Conservation (phyloP, 2,888 invertebrate genomes). For the Homarus gammarus region DNA sequence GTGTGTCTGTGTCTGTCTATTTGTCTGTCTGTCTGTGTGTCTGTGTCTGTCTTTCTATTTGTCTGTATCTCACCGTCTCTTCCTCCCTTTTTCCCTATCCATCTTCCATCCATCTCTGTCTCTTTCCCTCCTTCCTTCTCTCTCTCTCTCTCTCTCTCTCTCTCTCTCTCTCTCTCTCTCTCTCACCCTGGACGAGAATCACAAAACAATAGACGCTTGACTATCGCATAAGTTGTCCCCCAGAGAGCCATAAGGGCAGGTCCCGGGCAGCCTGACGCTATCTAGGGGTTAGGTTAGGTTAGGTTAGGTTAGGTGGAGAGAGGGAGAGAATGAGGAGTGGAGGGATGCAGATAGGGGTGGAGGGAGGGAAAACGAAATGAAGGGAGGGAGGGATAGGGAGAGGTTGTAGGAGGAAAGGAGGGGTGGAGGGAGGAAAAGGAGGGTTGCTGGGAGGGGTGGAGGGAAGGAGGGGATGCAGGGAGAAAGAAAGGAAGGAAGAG, state of each 20-base stretch:
- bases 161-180: conserved; percentile 15
- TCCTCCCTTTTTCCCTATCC: not conserved
- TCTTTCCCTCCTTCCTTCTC: not conserved
- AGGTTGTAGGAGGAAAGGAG: not conserved
- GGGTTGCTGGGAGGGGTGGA: not conserved
- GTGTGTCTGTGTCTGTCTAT: not conserved
- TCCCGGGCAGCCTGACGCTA: too few relatives aligned
- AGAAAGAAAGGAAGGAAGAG: not conserved
- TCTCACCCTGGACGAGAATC: too few relatives aligned
- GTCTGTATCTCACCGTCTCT: not conserved
- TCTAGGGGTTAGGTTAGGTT: too few relatives aligned
- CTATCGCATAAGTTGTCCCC: too few relatives aligned
- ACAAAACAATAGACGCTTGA: too few relatives aligned
- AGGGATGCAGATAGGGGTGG: not conserved
- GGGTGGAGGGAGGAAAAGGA: not conserved
- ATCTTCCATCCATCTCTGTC: too few relatives aligned
- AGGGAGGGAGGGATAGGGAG: not conserved
- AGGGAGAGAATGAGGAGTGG: too few relatives aligned
- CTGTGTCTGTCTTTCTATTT: not conserved
- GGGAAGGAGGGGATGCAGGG: not conserved
- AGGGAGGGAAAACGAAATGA: not conserved
- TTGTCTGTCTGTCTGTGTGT: not conserved
- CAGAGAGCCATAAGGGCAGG: too few relatives aligned
- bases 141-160: not conserved
- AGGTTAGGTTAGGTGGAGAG: too few relatives aligned